Conservation (phyloP, 2,797 vertebrate genomes). For the Siniperca undulata region DNA sequence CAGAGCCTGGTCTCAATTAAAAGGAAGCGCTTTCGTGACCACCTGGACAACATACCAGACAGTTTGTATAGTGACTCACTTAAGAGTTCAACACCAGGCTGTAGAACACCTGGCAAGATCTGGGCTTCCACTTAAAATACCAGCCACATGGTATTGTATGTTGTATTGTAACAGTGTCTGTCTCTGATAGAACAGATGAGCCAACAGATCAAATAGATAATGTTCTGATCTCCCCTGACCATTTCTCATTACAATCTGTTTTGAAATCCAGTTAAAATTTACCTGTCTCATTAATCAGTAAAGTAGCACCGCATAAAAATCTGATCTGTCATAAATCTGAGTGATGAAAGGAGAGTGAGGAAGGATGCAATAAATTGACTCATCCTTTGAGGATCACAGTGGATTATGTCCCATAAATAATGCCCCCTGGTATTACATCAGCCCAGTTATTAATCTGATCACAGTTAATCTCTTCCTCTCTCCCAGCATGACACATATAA, state of each 20-base stretch:
- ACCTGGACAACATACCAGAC: constrained; percentile 73
- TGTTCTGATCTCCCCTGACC: neutral
- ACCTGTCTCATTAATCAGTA: constrained; percentile 24
- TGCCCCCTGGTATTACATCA: constrained; percentile 6
- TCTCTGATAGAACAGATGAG: constrained; percentile 41
- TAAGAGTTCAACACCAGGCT: constrained; percentile 55
- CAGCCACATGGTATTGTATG: constrained; percentile 29
- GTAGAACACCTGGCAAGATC: constrained; percentile 68
- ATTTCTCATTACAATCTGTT: neutral
- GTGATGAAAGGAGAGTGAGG: constrained; percentile 18
- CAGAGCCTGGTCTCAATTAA: constrained; percentile 52
- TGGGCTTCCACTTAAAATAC: constrained; percentile 54
- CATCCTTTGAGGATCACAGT: constrained; percentile 33
- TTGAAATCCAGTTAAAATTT: neutral
- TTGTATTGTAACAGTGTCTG: constrained; percentile 18
- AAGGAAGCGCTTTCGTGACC: constrained; percentile 41
- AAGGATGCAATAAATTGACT: constrained; percentile 21
- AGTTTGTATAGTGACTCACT: constrained; percentile 52
- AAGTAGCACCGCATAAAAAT: constrained; percentile 26
- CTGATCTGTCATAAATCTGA: constrained; percentile 34
- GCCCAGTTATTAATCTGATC: constrained; percentile 25
- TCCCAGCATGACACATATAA: neutral
- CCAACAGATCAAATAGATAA: neutral
- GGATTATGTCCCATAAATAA: constrained; percentile 40
- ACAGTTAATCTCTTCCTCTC: constrained; percentile 11